These are phyloP conservation scores for Phortica okadai DNA, from an alignment of 2,888 invertebrate species.

Conservation along the genomic window DNA sequence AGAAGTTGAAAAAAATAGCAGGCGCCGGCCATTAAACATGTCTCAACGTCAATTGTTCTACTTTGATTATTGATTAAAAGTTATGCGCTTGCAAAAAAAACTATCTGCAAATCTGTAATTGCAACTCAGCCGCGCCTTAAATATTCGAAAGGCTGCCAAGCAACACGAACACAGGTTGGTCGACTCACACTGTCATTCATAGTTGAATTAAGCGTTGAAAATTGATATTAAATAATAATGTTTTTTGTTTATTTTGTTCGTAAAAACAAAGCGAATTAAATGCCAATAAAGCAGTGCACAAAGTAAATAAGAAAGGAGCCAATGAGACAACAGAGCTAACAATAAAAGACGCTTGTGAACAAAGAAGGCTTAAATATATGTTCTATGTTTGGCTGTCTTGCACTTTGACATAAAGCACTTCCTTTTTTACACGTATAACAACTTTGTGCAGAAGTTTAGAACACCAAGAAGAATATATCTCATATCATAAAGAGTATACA, in stretches of 20 bases:
- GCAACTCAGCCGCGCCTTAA: slow-evolving; percentile 29
- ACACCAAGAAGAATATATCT: too few relatives aligned
- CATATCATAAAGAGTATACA: too few relatives aligned
- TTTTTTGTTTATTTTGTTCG: too few relatives aligned
- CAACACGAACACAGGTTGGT: not conserved
- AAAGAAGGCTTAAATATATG: too few relatives aligned
- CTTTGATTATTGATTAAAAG: not conserved
- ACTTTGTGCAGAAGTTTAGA: too few relatives aligned
- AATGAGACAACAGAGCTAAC: too few relatives aligned
- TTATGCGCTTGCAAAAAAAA: not conserved
- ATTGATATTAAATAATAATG: too few relatives aligned
- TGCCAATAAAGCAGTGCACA: not conserved
- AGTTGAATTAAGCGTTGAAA: not conserved
- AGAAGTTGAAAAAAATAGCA: not conserved
- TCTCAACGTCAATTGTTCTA: not conserved
- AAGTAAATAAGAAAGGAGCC: not conserved
- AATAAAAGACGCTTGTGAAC: too few relatives aligned
- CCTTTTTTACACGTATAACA: too few relatives aligned
- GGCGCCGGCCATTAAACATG: not conserved
- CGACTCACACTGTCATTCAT: too few relatives aligned
- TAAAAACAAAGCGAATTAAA: slow-evolving; percentile 3
- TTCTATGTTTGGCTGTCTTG: too few relatives aligned
- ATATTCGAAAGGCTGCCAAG: slow-evolving; percentile 25
- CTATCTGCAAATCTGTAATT: slow-evolving; percentile 1
- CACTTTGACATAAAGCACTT: too few relatives aligned